Conservation (phyloP, 1,140 invertebrate species). For the Heterodera carotae region DNA sequence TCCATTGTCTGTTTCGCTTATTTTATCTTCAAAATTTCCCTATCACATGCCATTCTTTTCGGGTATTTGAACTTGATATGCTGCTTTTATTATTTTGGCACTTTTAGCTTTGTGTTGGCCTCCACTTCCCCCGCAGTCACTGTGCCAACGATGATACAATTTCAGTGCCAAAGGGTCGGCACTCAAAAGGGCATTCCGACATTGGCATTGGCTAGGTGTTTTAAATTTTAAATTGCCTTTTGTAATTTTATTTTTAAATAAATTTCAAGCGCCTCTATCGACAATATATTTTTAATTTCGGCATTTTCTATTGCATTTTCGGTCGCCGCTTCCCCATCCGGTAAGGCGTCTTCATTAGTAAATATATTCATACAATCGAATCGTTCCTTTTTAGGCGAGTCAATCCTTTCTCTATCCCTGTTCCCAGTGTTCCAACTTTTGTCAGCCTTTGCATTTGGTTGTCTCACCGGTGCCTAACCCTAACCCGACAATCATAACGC, state of each 20-base stretch:
- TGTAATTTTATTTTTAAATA: background rate
- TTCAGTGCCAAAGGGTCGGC: constrained; percentile 82
- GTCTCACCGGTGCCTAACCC: background rate
- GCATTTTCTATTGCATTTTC: constrained; percentile 79
- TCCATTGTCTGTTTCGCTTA: constrained; percentile 74
- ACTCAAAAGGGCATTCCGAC: constrained; percentile 92
- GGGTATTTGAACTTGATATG: constrained; percentile 27
- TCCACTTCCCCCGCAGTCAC: constrained; percentile 93
- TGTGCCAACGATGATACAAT: constrained; percentile 83
- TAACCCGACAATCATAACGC: background rate
- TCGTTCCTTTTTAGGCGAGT: background rate
- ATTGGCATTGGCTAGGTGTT: constrained; percentile 77
- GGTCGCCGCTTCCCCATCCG: constrained; percentile 3
- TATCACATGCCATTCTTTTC: constrained; percentile 67
- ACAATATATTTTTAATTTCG: constrained; percentile 80
- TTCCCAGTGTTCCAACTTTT: constrained; percentile 17
- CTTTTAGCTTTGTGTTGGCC: constrained; percentile 74
- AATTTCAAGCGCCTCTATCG: constrained; percentile 77
- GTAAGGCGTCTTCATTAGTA: background rate
- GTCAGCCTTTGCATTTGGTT: background rate
- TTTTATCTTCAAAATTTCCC: constrained; percentile 79
- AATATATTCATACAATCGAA: background rate
- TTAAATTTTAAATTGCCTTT: background rate
- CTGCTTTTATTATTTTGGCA: background rate
- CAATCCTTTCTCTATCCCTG: background rate